Conservation (phyloP, 2,113 vertebrate genomes). For the Dasyprocta punctata region DNA sequence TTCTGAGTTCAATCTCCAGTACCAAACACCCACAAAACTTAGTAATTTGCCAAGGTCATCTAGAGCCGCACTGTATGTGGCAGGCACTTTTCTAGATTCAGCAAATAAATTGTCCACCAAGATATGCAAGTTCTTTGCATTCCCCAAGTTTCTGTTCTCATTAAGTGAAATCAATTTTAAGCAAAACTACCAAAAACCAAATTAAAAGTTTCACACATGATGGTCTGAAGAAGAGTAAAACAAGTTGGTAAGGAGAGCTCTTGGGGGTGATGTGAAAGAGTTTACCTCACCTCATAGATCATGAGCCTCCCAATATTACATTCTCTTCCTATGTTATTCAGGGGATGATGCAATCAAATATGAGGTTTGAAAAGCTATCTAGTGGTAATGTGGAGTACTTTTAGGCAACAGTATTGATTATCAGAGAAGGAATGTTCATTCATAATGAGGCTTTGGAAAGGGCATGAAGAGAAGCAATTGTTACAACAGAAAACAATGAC, state of each 20-base stretch:
- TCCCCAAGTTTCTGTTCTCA: background rate
- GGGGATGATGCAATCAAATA: background rate
- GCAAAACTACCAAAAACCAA: constrained; percentile 8
- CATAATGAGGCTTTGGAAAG: background rate
- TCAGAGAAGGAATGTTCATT: background rate
- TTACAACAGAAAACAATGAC: constrained; percentile 21
- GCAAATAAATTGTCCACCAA: background rate
- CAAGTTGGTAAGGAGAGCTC: background rate
- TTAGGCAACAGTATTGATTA: background rate
- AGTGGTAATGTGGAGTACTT: background rate
- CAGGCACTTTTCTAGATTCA: background rate
- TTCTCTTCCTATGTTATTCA: background rate
- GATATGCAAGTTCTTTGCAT: background rate
- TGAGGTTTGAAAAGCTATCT: background rate
- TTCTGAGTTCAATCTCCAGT: background rate
- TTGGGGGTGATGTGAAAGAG: background rate
- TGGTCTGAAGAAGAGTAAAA: background rate
- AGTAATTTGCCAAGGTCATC: background rate
- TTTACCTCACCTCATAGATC: background rate
- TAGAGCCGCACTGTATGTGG: background rate
- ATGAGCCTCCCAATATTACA: background rate
- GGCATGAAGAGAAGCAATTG: constrained; percentile 1
- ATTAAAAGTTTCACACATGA: background rate
- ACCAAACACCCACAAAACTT: background rate
- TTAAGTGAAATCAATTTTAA: constrained; percentile 22